These are phyloP conservation scores for Lingula anatina DNA, from an alignment of 2,888 invertebrate genomes.

Conservation along the genomic window DNA sequence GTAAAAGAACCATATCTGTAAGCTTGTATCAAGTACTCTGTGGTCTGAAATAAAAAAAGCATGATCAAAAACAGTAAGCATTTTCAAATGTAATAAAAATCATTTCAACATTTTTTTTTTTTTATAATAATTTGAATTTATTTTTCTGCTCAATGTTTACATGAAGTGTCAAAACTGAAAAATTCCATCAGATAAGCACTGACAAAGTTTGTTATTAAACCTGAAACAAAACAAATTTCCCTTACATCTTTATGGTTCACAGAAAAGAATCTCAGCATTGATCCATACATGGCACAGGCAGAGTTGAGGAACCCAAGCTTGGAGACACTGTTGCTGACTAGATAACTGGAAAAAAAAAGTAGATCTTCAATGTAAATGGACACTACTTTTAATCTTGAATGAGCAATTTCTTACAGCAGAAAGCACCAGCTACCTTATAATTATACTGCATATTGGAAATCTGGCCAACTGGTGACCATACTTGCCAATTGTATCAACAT, in stretches of 20 bases:
- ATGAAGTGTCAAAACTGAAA: not conserved
- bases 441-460: no score
- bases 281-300: slow-evolving; percentile 67
- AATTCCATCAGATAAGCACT: not conserved
- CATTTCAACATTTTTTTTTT: not conserved
- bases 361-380: no score
- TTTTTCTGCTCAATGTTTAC: not conserved
- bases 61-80: no score
- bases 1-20: slow-evolving; percentile 93
- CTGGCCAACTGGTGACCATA: no score
- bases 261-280: slow-evolving; percentile 78
- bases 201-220: not conserved
- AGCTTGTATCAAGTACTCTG: slow-evolving; percentile 84
- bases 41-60: slow-evolving; percentile 63
- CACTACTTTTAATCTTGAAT: no score
- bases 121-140: not conserved
- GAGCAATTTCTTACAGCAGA: no score
- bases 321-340: slow-evolving; percentile 63
- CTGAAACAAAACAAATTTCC: slow-evolving; percentile 81
- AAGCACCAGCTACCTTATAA: no score
- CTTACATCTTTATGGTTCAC: slow-evolving; percentile 83
- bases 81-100: not conserved
- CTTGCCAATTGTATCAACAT: no score
- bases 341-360: slow-evolving; percentile 33
- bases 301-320: slow-evolving; percentile 68